Percentiles rank a stretch among this genome's conserved stretches.
These are phyloP conservation scores for Protomyctophum bolini DNA, from an alignment of 2,113 vertebrate genomes.

Conservation along the genomic window DNA sequence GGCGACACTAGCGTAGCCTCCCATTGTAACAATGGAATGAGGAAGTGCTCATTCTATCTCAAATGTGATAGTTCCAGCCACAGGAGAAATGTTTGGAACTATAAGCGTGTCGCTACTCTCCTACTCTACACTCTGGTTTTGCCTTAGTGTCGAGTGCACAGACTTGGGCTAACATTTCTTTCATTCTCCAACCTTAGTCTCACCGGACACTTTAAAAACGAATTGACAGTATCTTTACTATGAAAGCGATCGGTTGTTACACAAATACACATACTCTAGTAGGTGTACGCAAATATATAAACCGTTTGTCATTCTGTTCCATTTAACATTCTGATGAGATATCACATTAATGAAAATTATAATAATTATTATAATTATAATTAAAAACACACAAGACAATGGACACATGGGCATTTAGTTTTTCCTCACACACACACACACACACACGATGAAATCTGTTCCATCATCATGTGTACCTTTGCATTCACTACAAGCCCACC, in stretches of 20 bases:
- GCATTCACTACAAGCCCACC: background rate
- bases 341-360: background rate
- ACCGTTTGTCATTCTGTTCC: background rate
- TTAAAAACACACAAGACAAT: conserved; percentile 17
- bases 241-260: background rate
- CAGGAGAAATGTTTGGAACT: no score
- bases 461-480: conserved; percentile 31
- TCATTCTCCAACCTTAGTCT: background rate
- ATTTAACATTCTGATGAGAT: background rate
- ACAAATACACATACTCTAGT: background rate
- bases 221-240: background rate
- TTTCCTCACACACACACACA: background rate
- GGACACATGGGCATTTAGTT: conserved; percentile 46
- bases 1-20: no score
- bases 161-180: background rate
- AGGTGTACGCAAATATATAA: background rate
- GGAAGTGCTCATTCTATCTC: no score
- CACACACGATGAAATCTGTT: conserved; percentile 18
- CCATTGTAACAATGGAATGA: no score
- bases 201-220: background rate
- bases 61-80: no score
- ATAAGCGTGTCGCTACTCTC: no score
- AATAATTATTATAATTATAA: background rate
- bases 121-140: no score
- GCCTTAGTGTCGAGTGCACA: no score